Evolutionary conservation across 2,797 vertebrate species (phyloP), one percentile per base, ranked within the genome.

Genomic region (Hemibagrus guttatus): DNA sequence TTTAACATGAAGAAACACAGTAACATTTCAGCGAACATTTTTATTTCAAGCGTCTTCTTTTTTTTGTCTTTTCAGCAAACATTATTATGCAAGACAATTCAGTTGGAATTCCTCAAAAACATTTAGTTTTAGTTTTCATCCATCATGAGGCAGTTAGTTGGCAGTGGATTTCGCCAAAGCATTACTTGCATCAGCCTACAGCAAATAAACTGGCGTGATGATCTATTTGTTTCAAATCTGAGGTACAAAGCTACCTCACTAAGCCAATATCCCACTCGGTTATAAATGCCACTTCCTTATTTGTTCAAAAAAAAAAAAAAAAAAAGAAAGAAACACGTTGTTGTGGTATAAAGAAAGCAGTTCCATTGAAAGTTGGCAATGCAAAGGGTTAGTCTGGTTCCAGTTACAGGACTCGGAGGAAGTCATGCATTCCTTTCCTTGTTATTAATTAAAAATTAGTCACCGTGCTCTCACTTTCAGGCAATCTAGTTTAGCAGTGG

Each of bases 391-490:
- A 83, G 74, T 85, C 35, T 2, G n/a, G 81, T 79, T 81, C 39
- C 63, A 84, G 74, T 39, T 49, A 76, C 72, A 68, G 74, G 5
- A 82, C 63, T 76, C 68, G 28, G 21, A 16, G 26, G 14, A 83
- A 84, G 78, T 89, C 83, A 78, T 85, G 86, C 83, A 83, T 85
- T 83, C 61, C n/a, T 87, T 75, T 85, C 78, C 83, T 76, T 75
- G 54, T 78, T 31, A 81, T 66, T 74, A 87, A 84, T 84, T 64
- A 83, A 85, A 78, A 42, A 87, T 87, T 82, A 90, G 74, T 88
- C 82, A 86, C 63, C 26, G 78, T 69, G 28, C 86, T 89, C 35
- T 66, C 23, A 54, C 49, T 84, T 71, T 11, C 12, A 17, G 11
- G 75, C 80, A 85, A 54, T 71, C 66, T 63, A 81, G 64, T 63